phyloP scores from a whole-genome alignment of 2,888 invertebrate species.

The Crocallis elinguaria region DNA sequence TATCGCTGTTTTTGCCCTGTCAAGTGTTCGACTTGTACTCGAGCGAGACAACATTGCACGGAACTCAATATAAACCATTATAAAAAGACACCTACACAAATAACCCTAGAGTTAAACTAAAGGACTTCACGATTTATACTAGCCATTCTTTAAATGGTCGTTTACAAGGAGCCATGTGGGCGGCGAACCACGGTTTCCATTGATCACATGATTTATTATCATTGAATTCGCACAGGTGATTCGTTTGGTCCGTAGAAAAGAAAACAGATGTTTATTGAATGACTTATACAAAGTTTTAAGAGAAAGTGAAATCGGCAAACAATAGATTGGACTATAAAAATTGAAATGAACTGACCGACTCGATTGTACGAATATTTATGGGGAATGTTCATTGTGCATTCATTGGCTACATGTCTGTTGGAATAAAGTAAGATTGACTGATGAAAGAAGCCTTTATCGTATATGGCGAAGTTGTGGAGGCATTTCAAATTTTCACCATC shows the following conservation, averaged over 20 bases:
- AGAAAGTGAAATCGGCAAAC: constrained; percentile 39
- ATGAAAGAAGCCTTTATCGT: constrained; percentile 19
- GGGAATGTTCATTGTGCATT: constrained; percentile 25
- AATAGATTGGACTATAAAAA: constrained; percentile 32
- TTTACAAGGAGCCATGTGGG: constrained; percentile 45
- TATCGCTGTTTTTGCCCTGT: constrained; percentile 58
- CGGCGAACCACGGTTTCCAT: constrained; percentile 51
- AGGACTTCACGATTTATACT: constrained; percentile 44
- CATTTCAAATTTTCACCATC: constrained; percentile 4
- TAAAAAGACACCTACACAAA: constrained; percentile 39
- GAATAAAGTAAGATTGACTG: constrained; percentile 16
- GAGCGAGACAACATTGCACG: constrained; percentile 44
- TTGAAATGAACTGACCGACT: constrained; percentile 30
- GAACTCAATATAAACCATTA: constrained; percentile 34
- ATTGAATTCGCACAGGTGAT: constrained; percentile 60
- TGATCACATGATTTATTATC: constrained; percentile 65
- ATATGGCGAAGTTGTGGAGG: background rate
- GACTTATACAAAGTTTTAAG: constrained; percentile 27
- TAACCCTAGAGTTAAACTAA: constrained; percentile 24
- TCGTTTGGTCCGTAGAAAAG: constrained; percentile 42
- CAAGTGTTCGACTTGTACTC: constrained; percentile 51
- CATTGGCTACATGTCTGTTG: constrained; percentile 7
- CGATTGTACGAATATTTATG: constrained; percentile 34
- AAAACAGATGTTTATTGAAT: constrained; percentile 27
- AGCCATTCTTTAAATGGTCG: constrained; percentile 49